phyloP scores from a whole-genome alignment of 2,888 invertebrate genomes.

The Quadroppia sp. region DNA sequence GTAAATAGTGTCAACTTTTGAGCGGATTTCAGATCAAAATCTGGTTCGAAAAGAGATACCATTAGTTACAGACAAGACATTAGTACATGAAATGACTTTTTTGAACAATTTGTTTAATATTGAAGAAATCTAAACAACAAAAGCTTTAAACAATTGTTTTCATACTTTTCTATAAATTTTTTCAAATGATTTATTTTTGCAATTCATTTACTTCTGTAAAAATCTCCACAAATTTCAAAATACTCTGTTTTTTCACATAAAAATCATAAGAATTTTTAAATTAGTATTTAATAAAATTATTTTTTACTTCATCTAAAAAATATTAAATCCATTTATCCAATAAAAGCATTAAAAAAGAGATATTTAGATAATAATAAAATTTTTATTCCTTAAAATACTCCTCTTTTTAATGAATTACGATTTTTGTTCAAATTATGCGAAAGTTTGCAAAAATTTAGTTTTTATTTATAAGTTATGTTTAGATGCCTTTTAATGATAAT shows the following conservation, averaged over 20 bases:
- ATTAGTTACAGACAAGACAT: background rate
- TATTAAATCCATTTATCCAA: no score
- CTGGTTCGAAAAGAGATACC: background rate
- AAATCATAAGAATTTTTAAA: background rate
- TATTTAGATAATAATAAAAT: background rate
- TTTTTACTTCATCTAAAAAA: background rate
- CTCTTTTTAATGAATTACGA: background rate
- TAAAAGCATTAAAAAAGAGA: background rate
- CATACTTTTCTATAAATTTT: background rate
- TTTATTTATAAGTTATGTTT: background rate
- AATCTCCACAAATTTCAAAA: background rate
- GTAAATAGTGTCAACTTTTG: background rate
- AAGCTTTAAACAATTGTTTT: background rate
- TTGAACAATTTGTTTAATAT: background rate
- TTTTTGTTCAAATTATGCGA: background rate
- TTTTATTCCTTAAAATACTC: background rate
- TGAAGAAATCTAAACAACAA: no score
- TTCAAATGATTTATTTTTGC: background rate
- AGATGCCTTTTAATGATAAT: conserved; percentile 18
- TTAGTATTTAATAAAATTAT: background rate
- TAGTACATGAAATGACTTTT: background rate
- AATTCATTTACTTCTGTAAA: background rate
- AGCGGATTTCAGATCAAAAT: background rate
- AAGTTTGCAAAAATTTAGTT: background rate
- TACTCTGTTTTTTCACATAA: background rate